Base-by-base conservation (phyloP, 1,140 invertebrate genomes). In the Helicoverpa zea region DNA sequence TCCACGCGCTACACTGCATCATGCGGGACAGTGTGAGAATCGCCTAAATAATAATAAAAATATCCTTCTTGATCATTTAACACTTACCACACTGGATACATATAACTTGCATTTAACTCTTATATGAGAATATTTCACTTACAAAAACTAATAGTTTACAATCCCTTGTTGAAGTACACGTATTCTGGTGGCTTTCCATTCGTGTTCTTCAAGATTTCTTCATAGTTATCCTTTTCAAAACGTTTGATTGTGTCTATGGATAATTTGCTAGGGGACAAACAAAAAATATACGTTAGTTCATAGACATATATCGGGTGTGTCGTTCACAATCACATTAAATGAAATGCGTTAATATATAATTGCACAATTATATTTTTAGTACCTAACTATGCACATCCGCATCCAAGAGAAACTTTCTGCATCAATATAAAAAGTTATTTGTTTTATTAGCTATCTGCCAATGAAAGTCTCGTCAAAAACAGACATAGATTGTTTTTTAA, bases 131-230 rank as follows among this genome's bases (percentile, higher is more conserved):
- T 16, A 54, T 54, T 72, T 18, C 16, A 52, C 66, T 70, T 70
- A 80, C 10, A 43, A 30, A 13, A 61, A 29, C 76, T 73, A 82
- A 76, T 52, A 63, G 12, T 82, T 88, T 97, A 98, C 85, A 98
- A 93, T 51, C 97, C 97, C 94, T 98, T 98, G 92, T 98, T 98
- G 89, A 98, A 98, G 90, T 97, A 98, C 0, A 98, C 96, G 80
- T 96, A 95, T 81, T 96, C 89, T 0, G 97, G 97, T 52, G 97
- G 93, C 79, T 97, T 96, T 2, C 95, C 95, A 68, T 93, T 92
- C 3, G 96, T 97, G 58, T 97, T 97, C 81, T 96, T 95, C 59
- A 96, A 92, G 75, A 98, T 96, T 86, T 97, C 94, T 61, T 97
- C 95, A 84, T 97, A 98, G 29, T 96, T 96, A 78, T 97, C 96